phyloP scores from a whole-genome alignment of 2,888 invertebrate genomes.

The Holacanthella duospinosa region DNA sequence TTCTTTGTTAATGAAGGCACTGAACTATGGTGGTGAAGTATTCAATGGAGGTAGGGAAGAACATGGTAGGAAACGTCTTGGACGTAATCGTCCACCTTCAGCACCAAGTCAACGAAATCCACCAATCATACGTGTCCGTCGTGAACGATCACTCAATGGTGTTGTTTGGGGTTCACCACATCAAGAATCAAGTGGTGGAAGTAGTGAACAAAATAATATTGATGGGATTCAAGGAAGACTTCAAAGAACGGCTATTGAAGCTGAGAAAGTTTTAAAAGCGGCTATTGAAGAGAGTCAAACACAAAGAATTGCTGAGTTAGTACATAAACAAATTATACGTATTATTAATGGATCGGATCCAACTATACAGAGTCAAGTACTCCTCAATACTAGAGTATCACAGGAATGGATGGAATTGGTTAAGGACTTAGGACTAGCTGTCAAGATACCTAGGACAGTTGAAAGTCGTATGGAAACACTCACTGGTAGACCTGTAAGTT shows the following conservation, averaged over 20 bases:
- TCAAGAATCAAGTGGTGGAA: constrained; percentile 14
- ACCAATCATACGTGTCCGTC: constrained; percentile 11
- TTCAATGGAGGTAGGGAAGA: constrained; percentile 1
- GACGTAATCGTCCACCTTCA: constrained; percentile 12
- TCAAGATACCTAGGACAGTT: constrained; percentile 58
- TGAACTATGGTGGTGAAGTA: constrained; percentile 25
- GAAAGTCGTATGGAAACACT: constrained; percentile 86
- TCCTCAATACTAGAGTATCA: constrained; percentile 79
- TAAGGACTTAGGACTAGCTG: constrained; percentile 79
- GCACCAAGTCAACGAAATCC: constrained; percentile 16
- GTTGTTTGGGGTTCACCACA: constrained; percentile 18
- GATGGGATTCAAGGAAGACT: too few relatives aligned
- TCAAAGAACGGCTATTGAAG: not conserved
- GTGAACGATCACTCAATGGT: constrained; percentile 20
- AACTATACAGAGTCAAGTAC: constrained; percentile 78
- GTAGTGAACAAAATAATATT: not conserved
- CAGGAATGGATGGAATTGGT: constrained; percentile 91
- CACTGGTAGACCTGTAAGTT: constrained; percentile 73
- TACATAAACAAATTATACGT: constrained; percentile 66
- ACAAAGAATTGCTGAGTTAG: constrained; percentile 10
- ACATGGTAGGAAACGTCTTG: not conserved
- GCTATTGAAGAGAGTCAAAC: constrained; percentile 33
- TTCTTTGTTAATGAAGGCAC: constrained; percentile 29
- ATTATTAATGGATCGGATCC: constrained; percentile 90
- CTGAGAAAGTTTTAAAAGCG: constrained; percentile 10